Conservation (phyloP, 2,113 vertebrate species). For the Rhabdomys dilectus region DNA sequence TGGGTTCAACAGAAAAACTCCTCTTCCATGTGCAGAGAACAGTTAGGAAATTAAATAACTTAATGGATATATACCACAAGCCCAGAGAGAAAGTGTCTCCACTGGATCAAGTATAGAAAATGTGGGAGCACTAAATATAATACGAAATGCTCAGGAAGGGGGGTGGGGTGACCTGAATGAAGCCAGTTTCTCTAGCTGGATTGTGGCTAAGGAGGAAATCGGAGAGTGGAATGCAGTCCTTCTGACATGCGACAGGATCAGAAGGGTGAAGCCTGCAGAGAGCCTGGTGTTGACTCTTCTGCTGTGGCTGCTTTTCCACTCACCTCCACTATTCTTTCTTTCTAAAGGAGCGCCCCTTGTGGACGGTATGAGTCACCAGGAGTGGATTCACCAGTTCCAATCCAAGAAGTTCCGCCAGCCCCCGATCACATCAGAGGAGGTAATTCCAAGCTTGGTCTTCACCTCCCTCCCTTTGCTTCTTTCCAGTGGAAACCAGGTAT, state of each 20-base stretch:
- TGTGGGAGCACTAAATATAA: neutral
- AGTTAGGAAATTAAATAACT: conserved; percentile 21
- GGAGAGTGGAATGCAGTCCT: neutral
- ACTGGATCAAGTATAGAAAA: neutral
- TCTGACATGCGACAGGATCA: neutral
- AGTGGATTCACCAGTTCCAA: conserved; percentile 50
- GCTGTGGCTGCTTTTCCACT: neutral
- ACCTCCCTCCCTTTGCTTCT: neutral
- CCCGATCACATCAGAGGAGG: conserved; percentile 84
- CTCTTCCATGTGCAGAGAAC: neutral
- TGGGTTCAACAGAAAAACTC: neutral
- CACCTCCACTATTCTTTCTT: conserved; percentile 66
- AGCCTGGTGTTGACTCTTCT: neutral
- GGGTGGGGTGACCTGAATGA: neutral
- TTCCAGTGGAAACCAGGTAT: neutral
- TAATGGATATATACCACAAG: neutral
- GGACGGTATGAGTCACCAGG: conserved; percentile 70
- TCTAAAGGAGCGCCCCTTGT: conserved; percentile 79
- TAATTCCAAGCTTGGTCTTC: conserved; percentile 68
- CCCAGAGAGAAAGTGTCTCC: neutral
- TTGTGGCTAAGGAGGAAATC: neutral
- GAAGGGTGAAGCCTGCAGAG: neutral
- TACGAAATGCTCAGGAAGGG: neutral
- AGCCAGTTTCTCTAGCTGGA: neutral
- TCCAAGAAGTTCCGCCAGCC: conserved; percentile 64